Evolutionary conservation across 2,113 vertebrate species (phyloP).

Genomic region (Malaclemys terrapin): DNA sequence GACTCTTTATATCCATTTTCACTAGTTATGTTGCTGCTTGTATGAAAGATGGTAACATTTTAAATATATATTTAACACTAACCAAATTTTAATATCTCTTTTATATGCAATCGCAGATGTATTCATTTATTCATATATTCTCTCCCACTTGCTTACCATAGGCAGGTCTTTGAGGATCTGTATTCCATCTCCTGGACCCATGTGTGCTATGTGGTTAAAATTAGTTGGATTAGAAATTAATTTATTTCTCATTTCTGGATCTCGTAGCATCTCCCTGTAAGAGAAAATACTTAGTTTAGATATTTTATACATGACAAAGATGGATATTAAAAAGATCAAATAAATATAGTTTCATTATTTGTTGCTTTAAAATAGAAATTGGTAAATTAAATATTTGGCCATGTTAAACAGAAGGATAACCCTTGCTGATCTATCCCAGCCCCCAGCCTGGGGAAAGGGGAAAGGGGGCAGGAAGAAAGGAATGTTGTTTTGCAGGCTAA

Average conservation of each 20-base stretch:
- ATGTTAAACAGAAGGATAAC: conserved; percentile 20
- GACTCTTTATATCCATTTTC: neutral
- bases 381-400: conserved; percentile 8
- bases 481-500: conserved; percentile 28
- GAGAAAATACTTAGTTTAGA: conserved; percentile 71
- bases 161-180: conserved; percentile 99
- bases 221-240: conserved; percentile 99
- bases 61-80: neutral
- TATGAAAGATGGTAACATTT: neutral
- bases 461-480: neutral
- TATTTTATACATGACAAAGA: neutral
- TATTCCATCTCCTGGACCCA: conserved; percentile 99
- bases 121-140: neutral
- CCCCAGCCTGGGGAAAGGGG: conserved; percentile 17
- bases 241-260: conserved; percentile 99
- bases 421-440: conserved; percentile 36
- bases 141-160: conserved; percentile 86
- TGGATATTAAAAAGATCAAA: conserved; percentile 5
- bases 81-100: neutral
- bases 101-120: neutral
- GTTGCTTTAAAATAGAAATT: conserved; percentile 48
- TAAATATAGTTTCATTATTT: conserved; percentile 11
- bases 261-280: conserved; percentile 96
- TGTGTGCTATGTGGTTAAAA: conserved; percentile 99
- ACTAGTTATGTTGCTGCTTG: neutral